Conservation (phyloP, 2,888 invertebrate genomes). For the Stictocephala bisonia region DNA sequence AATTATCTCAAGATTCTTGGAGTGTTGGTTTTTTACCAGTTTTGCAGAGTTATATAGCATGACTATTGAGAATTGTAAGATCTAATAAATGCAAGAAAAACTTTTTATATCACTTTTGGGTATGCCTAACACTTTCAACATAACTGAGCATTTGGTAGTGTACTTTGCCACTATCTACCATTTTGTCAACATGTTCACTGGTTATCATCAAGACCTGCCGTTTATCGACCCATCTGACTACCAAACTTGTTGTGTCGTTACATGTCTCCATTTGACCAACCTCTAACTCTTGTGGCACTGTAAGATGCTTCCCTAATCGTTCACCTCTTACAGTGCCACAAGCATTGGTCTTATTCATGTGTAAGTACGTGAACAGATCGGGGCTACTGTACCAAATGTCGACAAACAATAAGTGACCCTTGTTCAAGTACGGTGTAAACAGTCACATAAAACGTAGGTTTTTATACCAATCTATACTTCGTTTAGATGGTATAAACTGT, state of each 20-base stretch:
- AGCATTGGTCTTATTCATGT: constrained; percentile 40
- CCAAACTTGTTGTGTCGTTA: constrained; percentile 43
- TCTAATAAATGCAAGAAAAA: constrained; percentile 40
- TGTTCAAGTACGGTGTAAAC: constrained; percentile 46
- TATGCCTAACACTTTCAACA: constrained; percentile 21
- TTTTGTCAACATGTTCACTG: constrained; percentile 25
- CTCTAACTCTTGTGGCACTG: constrained; percentile 12
- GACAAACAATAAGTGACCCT: constrained; percentile 47
- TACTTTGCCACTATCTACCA: constrained; percentile 35
- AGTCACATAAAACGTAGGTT: constrained; percentile 57
- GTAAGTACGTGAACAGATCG: constrained; percentile 42
- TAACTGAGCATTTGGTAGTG: not conserved
- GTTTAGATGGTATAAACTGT: constrained; percentile 57
- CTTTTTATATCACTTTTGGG: constrained; percentile 32
- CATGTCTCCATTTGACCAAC: constrained; percentile 44
- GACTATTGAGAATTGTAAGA: constrained; percentile 4
- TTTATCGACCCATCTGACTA: constrained; percentile 43
- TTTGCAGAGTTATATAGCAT: constrained; percentile 3
- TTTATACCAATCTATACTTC: constrained; percentile 57
- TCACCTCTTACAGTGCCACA: constrained; percentile 44
- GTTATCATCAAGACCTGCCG: constrained; percentile 46
- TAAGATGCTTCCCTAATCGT: constrained; percentile 23
- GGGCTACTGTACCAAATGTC: constrained; percentile 53
- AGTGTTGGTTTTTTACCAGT: constrained; percentile 40
- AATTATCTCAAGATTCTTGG: constrained; percentile 18